These are phyloP conservation scores for Astropecten irregularis DNA, from an alignment of 53 echinoderm and acorn worm genomes.

Conservation along the genomic window DNA sequence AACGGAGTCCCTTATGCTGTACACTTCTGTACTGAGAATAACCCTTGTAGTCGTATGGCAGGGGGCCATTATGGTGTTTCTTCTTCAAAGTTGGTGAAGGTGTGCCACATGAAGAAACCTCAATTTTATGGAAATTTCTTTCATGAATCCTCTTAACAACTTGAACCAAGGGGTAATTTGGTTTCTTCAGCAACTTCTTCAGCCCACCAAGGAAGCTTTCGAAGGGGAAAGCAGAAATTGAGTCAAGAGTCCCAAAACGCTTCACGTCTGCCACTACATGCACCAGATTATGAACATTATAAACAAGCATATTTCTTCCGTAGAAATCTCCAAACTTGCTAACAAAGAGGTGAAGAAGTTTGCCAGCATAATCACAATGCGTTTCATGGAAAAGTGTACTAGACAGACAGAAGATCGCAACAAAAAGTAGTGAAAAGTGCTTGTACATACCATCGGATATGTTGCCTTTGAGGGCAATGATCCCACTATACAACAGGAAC, in stretches of 20 bases:
- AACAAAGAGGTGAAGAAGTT: slow-evolving; percentile 53
- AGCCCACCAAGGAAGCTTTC: slow-evolving; percentile 52
- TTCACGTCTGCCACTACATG: slow-evolving; percentile 39
- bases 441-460: slow-evolving; percentile 32
- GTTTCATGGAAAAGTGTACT: slow-evolving; percentile 5
- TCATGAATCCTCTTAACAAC: slow-evolving; percentile 31
- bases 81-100: neutral
- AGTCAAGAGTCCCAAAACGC: slow-evolving; percentile 35
- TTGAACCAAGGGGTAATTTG: slow-evolving; percentile 14
- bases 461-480: slow-evolving; percentile 13
- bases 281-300: slow-evolving; percentile 65
- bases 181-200: slow-evolving; percentile 48
- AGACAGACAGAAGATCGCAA: slow-evolving; percentile 10
- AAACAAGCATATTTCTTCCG: slow-evolving; percentile 44
- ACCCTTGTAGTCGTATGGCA: slow-evolving; percentile 3
- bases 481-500: slow-evolving; percentile 54
- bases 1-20: neutral
- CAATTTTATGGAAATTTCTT: neutral
- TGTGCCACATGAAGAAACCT: neutral
- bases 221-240: slow-evolving; percentile 44
- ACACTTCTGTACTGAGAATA: slow-evolving; percentile 16
- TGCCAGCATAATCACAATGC: slow-evolving; percentile 33
- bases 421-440: slow-evolving; percentile 20
- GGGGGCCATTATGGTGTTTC: slow-evolving; percentile 17
- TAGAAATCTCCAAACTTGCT: slow-evolving; percentile 43